Evolutionary conservation across 2,113 vertebrate species (phyloP).

Genomic region (Serinus canaria): DNA sequence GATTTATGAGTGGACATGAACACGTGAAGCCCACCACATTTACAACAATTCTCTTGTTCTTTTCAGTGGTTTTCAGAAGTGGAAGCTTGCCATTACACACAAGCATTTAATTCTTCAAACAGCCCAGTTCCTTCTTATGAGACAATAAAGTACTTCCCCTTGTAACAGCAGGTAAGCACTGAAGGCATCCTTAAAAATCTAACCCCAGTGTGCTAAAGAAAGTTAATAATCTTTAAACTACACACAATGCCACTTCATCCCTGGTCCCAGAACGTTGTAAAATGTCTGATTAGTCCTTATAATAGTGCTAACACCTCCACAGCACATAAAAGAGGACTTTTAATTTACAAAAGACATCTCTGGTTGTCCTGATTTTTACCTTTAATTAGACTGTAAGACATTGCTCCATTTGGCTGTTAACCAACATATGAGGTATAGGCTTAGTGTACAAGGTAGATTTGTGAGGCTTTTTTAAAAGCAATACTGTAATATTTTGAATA

Average conservation of each 20-base stretch:
- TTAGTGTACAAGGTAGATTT: slow-evolving; percentile 41
- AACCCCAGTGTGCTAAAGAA: slow-evolving; percentile 67
- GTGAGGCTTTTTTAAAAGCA: slow-evolving; percentile 29
- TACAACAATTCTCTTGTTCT: neutral
- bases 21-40: neutral
- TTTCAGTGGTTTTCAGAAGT: slow-evolving; percentile 42
- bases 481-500: slow-evolving; percentile 50
- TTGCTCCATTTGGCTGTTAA: slow-evolving; percentile 69
- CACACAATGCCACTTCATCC: slow-evolving; percentile 63
- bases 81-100: slow-evolving; percentile 20
- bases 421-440: slow-evolving; percentile 42
- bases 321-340: slow-evolving; percentile 76
- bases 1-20: neutral
- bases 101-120: slow-evolving; percentile 64
- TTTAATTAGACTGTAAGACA: slow-evolving; percentile 74
- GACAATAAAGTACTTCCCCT: slow-evolving; percentile 73
- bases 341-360: slow-evolving; percentile 75
- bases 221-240: slow-evolving; percentile 74
- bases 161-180: slow-evolving; percentile 71
- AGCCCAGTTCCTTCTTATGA: slow-evolving; percentile 59
- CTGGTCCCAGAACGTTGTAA: slow-evolving; percentile 73
- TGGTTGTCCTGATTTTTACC: slow-evolving; percentile 74
- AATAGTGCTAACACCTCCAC: slow-evolving; percentile 72
- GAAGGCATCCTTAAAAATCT: slow-evolving; percentile 72
- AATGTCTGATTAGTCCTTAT: slow-evolving; percentile 77